Evolutionary conservation across 2,888 invertebrate genomes (phyloP), one percentile per base, ranked within the genome.

Genomic region (Ochropleura plecta): DNA sequence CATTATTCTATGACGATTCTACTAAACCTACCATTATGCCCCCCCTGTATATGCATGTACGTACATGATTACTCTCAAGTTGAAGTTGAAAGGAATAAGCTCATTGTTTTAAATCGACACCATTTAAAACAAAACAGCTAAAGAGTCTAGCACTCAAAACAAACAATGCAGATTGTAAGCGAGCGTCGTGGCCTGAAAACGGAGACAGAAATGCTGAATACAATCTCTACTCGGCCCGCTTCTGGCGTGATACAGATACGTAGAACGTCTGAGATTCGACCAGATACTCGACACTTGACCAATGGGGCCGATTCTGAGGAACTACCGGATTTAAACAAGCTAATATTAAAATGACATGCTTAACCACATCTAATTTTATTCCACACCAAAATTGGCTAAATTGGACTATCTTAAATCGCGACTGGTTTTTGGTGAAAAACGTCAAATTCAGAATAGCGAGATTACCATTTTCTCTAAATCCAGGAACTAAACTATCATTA

Each of bases 121-220:
- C 40, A 20, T 62, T 55, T 68, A 16, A 51, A 55, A 81, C 51
- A 68, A 70, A 68, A 70, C 55, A 55, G 14, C 67, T 62, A 12
- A 68, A 66, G 65, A 66, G 71, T 67, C 73, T 67, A 74, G 67
- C 70, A 73, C 70, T 70, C 67, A 71, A 70, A 78, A 74, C 66
- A 74, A 82, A 82, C 74, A 82, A 82, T 65, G 44, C 40, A 73
- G 70, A 82, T 78, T 74, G 82, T 40, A 78, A 51, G 59, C 73
- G 55, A 70, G 60, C 40, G 40, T 73, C 75, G 75, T 75, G 78
- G 67, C 82, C 75, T 82, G 67, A 67, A 82, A 82, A 82, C 79
- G 60, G n/a, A 69, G 68, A 2, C 78, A 64, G 78, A 57, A 70
- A 77, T 59, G 44, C 30, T 74, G 71, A 67, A 72, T 75, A 67